Conservation (phyloP, 2,113 vertebrate genomes). For the Cheilinus undulatus region DNA sequence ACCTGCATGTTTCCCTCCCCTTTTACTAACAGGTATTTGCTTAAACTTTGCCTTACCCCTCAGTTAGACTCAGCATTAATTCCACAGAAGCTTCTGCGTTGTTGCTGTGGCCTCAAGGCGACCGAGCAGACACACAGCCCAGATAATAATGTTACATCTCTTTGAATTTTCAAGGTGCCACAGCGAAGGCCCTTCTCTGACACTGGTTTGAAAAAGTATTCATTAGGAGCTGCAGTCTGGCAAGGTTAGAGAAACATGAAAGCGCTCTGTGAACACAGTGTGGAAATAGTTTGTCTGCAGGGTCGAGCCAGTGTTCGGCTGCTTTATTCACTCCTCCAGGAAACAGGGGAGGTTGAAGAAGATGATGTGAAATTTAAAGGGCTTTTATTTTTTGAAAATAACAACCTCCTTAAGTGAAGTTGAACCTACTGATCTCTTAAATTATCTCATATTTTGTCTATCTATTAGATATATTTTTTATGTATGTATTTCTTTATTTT, state of each 20-base stretch:
- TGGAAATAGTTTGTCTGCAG: slow-evolving; percentile 5
- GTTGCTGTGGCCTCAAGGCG: background rate
- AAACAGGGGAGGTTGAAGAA: background rate
- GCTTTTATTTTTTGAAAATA: slow-evolving; percentile 2
- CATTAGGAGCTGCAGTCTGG: slow-evolving; percentile 25
- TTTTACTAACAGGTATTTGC: background rate
- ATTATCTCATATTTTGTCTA: background rate
- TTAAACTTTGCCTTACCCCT: slow-evolving; percentile 12
- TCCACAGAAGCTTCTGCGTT: background rate
- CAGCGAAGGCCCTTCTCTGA: slow-evolving; percentile 22
- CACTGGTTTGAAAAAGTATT: slow-evolving; percentile 19
- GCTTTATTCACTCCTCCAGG: background rate
- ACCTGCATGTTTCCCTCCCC: background rate
- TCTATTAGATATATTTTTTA: too few species aligned
- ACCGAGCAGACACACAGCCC: background rate
- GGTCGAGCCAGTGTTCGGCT: background rate
- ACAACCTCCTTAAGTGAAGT: background rate
- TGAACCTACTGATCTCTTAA: background rate
- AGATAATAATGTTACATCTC: slow-evolving; percentile 33
- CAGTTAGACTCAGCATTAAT: background rate
- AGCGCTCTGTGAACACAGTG: background rate
- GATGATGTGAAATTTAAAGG: background rate
- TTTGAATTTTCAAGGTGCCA: slow-evolving; percentile 39
- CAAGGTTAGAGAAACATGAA: slow-evolving; percentile 34
- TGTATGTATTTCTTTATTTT: background rate